Evolutionary conservation across 2,113 vertebrate species (phyloP), one percentile per base, ranked within the genome.

Genomic region (Oncorhynchus tshawytscha): DNA sequence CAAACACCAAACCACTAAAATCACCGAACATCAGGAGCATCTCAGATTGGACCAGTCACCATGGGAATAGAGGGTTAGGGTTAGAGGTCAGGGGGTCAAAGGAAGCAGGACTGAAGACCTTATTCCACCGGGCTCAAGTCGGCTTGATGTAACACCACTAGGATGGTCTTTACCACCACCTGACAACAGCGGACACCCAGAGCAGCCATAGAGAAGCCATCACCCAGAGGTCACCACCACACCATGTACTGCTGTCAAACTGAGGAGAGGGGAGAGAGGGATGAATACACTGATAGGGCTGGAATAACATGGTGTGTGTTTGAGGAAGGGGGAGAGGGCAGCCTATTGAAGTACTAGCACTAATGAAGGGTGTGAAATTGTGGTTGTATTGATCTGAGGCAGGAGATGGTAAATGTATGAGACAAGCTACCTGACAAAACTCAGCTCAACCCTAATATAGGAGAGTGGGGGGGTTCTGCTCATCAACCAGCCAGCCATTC

Each of bases 141-240:
- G 6, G 34, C 39, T 39, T 39, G 39, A 1, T 16, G 49, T 12
- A 51, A 51, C 49, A 51, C 16, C 49, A 16, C 49, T 51, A 12
- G 15, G 49, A 16, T 65, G 74, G 48, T 51, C 82, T 31, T 82
- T 81, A 72, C 73, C 81, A 69, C 27, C 73, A 81, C 60, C 80
- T 85, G 75, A 59, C 84, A 88, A 39, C 8, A 51, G 15, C 12
- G 9, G 49, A 84, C 82, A 89, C 82, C 86, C 79, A 90, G 85
- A 80, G 91, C 93, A 90, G 39, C 49, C 15, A 13, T 16, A 90
- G 88, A 92, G 83, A 77, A 90, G 93, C 95, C 93, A 87, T 93
- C 94, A 95, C 94, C 94, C 90, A 92, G 91, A 31, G 13, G 13
- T 13, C 16, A 54, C 49, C 67, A 67, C 60, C 72, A 73, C 24